A percentile compares a stretch with the other conserved stretches of the same genome.
phyloP scores from a whole-genome alignment of 1,140 invertebrate species.

The Trichonephila clavata region DNA sequence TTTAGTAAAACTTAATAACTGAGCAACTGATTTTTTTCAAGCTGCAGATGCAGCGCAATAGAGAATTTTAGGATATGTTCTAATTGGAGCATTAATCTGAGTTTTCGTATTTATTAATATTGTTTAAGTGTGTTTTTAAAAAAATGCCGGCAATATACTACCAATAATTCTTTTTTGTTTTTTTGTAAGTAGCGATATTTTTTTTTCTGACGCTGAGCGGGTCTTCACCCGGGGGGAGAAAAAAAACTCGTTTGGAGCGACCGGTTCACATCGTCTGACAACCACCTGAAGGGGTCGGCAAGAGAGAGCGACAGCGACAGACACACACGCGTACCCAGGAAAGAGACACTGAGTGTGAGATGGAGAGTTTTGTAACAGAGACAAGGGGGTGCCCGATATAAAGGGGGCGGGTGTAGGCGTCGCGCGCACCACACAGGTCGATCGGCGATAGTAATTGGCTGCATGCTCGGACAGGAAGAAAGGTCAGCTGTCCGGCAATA shows the following conservation, averaged over 20 bases:
- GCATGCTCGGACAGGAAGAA: slow-evolving; percentile 48
- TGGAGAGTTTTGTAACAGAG: slow-evolving; percentile 54
- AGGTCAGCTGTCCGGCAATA: slow-evolving; percentile 53
- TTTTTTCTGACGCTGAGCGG: not conserved
- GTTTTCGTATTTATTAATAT: not conserved
- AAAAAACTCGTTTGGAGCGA: not conserved
- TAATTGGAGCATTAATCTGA: not conserved
- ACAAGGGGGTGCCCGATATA: slow-evolving; percentile 35
- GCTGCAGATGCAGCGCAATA: not conserved
- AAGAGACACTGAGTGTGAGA: slow-evolving; percentile 32
- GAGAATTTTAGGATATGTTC: not conserved
- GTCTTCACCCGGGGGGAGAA: not conserved
- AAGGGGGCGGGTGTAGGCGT: not conserved
- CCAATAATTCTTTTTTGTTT: not conserved
- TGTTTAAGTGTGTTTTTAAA: too few relatives aligned
- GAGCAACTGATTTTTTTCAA: not conserved
- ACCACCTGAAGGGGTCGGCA: not conserved
- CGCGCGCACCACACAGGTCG: slow-evolving; percentile 48
- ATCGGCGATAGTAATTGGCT: slow-evolving; percentile 52
- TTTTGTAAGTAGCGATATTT: not conserved
- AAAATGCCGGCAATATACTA: too few relatives aligned
- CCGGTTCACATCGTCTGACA: slow-evolving; percentile 10
- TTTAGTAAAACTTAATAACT: not conserved
- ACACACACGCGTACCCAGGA: not conserved
- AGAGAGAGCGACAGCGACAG: not conserved